A percentile compares a stretch with the other conserved stretches of the same genome.
phyloP scores from a whole-genome alignment of 2,888 invertebrate species.

The Caprella mutica region DNA sequence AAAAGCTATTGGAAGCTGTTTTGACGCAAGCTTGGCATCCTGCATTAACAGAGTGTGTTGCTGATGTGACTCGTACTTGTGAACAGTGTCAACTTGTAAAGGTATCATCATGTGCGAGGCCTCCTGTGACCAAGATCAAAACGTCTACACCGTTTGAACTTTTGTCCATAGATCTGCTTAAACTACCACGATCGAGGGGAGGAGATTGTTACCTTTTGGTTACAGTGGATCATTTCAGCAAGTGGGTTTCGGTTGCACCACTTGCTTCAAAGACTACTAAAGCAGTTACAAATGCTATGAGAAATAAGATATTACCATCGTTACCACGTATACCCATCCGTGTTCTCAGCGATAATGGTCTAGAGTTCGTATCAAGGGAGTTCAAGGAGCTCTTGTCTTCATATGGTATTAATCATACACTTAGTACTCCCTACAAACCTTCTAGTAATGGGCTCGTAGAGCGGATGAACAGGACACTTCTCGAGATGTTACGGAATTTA shows the following conservation, averaged over 20 bases:
- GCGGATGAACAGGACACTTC: not conserved
- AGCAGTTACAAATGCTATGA: not conserved
- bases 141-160: not conserved
- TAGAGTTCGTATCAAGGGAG: not conserved
- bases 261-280: not conserved
- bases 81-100: not conserved
- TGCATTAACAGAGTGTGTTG: not conserved
- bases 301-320: not conserved
- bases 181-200: not conserved
- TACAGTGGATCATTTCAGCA: not conserved
- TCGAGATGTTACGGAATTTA: not conserved
- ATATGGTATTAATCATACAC: not conserved
- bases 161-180: not conserved
- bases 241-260: not conserved
- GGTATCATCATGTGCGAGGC: not conserved
- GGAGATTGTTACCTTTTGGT: not conserved
- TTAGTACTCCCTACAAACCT: not conserved
- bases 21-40: not conserved
- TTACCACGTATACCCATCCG: not conserved
- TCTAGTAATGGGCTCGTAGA: not conserved
- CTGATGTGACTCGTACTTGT: not conserved
- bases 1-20: no score
- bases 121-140: not conserved
- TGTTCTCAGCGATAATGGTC: not conserved
- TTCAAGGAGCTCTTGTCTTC: not conserved